phyloP scores from a whole-genome alignment of 1,140 invertebrate genomes.

The Conopomorpha cramerella region DNA sequence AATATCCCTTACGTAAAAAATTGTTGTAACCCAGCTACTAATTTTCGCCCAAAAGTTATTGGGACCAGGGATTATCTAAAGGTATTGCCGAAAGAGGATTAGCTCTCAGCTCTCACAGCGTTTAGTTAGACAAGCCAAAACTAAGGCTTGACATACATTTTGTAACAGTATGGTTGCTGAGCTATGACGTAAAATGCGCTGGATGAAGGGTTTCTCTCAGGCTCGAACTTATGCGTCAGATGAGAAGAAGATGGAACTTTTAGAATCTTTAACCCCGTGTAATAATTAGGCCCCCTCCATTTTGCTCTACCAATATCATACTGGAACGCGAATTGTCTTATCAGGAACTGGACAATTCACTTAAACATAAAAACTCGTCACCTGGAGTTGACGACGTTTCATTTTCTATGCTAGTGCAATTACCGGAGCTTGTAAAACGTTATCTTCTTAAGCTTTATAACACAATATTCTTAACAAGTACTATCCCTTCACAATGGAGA shows the following conservation, averaged over 20 bases:
- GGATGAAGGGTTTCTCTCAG: not conserved
- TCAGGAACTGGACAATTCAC: not conserved
- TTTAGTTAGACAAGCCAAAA: not conserved
- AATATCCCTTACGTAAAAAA: slow-evolving; percentile 12
- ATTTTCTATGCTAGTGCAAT: not conserved
- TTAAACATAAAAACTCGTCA: not conserved
- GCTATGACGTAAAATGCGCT: not conserved
- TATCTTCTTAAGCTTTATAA: not conserved
- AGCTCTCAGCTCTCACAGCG: slow-evolving; percentile 5
- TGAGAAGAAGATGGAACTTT: not conserved
- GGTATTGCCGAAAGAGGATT: slow-evolving; percentile 3
- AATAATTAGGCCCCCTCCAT: not conserved
- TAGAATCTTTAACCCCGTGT: not conserved
- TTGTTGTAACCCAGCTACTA: slow-evolving; percentile 4
- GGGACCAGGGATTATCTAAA: slow-evolving; percentile 4
- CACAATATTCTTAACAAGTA: not conserved
- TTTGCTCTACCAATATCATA: not conserved
- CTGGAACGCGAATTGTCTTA: not conserved
- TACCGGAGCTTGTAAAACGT: not conserved
- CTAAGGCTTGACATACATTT: not conserved
- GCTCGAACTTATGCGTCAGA: not conserved
- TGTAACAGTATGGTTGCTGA: not conserved
- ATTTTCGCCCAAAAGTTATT: slow-evolving; percentile 10
- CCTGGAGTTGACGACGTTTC: not conserved
- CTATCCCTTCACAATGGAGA: slow-evolving; percentile 15